phyloP scores from a whole-genome alignment of 1,140 invertebrate species.

The Monomorium pharaonis region DNA sequence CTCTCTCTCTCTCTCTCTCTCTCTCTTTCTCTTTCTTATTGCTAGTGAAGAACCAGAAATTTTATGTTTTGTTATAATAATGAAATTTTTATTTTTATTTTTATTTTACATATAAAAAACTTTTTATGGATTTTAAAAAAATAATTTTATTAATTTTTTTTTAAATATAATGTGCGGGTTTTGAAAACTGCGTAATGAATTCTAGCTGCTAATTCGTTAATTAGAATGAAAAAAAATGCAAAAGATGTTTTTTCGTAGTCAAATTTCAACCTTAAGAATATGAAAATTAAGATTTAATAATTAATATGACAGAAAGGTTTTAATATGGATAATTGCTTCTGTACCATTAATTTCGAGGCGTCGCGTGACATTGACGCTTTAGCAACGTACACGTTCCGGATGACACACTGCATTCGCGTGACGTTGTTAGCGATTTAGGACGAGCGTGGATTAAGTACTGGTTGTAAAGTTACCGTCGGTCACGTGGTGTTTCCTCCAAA shows the following conservation, averaged over 20 bases:
- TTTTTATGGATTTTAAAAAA: not conserved
- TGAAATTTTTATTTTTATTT: too few species aligned
- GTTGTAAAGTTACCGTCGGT: conserved; percentile 41
- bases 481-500: conserved; percentile 39
- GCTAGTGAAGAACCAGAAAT: not conserved
- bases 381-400: conserved; percentile 7
- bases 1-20: too few species aligned
- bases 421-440: conserved; percentile 44
- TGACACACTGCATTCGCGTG: conserved; percentile 21
- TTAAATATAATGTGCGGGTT: not conserved
- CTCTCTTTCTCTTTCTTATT: too few species aligned
- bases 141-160: not conserved
- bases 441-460: conserved; percentile 39
- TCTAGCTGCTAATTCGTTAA: not conserved
- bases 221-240: not conserved
- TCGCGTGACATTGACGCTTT: conserved; percentile 27
- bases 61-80: too few species aligned
- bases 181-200: not conserved
- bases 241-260: not conserved
- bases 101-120: not conserved
- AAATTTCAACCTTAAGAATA: not conserved
- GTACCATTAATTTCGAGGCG: not conserved
- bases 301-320: not conserved
- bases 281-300: not conserved
- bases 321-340: conserved; percentile 23